Evolutionary conservation across 2,797 vertebrate genomes (phyloP).

Genomic region (Simalia tracyae): DNA sequence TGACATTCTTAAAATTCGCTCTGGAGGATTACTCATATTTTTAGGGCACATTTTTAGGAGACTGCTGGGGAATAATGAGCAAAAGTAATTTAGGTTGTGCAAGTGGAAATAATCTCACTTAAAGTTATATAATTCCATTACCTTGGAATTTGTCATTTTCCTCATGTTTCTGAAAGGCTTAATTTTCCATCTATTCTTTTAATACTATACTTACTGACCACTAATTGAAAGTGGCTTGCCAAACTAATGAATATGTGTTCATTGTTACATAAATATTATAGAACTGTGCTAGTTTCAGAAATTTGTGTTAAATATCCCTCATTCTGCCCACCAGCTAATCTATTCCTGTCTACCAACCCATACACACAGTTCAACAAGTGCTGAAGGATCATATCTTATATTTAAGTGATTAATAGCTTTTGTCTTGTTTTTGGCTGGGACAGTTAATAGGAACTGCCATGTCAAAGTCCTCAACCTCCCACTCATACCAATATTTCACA

Average conservation of each 20-base stretch:
- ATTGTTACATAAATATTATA: background rate
- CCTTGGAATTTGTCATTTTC: background rate
- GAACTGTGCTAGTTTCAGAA: background rate
- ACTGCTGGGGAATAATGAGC: background rate
- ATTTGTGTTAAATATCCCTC: background rate
- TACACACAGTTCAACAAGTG: background rate
- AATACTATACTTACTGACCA: background rate
- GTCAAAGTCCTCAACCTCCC: constrained; percentile 4
- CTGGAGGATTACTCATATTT: background rate
- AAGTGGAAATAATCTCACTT: background rate
- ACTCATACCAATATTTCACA: constrained; percentile 8
- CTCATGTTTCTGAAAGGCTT: constrained; percentile 3
- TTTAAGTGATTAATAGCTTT: constrained; percentile 16
- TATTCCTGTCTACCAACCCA: constrained; percentile 13
- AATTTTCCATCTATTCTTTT: background rate
- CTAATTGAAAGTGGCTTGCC: background rate
- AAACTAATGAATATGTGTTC: background rate
- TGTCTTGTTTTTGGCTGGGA: background rate
- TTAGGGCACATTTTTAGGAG: background rate
- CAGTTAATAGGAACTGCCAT: constrained; percentile 24
- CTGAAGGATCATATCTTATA: background rate
- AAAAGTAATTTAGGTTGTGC: background rate
- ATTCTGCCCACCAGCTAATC: background rate
- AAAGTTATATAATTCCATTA: background rate
- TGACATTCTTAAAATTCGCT: background rate